phyloP scores from a whole-genome alignment of 2,113 vertebrate genomes.

The Amblyopsis rosae region DNA sequence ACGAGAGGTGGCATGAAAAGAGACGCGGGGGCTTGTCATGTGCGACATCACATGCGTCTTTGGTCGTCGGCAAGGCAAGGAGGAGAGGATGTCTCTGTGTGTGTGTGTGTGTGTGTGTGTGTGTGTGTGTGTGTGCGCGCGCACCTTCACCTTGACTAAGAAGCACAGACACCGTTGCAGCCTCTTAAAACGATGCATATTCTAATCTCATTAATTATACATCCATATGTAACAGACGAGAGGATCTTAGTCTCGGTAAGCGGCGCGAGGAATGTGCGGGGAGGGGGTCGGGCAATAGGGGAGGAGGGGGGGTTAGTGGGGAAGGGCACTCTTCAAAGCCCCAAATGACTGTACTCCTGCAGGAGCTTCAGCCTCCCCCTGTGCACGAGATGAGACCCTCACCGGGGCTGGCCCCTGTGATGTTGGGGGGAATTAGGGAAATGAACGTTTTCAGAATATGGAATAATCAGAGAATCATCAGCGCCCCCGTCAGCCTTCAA shows the following conservation, averaged over 20 bases:
- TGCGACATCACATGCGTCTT: conserved; percentile 65
- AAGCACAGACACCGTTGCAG: conserved; percentile 65
- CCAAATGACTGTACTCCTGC: conserved; percentile 75
- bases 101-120: conserved; percentile 13
- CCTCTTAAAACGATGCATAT: conserved; percentile 76
- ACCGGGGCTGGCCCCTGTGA: conserved; percentile 75
- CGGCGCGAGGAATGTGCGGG: conserved; percentile 65
- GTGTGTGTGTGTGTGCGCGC: neutral
- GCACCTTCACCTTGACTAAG: conserved; percentile 27
- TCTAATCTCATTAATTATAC: conserved; percentile 81
- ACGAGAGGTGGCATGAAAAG: conserved; percentile 72
- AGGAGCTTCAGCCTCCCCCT: conserved; percentile 73
- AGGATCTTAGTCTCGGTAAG: conserved; percentile 76
- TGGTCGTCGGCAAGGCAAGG: conserved; percentile 54
- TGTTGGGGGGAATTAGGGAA: conserved; percentile 80
- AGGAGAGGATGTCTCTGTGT: conserved; percentile 19
- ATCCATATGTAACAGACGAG: conserved; percentile 78
- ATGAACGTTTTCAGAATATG: conserved; percentile 80
- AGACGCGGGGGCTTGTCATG: conserved; percentile 55
- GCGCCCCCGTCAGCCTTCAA: conserved; percentile 77
- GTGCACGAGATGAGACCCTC: conserved; percentile 75
- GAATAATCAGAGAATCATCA: conserved; percentile 79
- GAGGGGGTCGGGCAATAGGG: conserved; percentile 57
- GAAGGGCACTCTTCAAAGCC: conserved; percentile 72
- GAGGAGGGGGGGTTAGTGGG: conserved; percentile 10